phyloP scores from a whole-genome alignment of 2,888 invertebrate species.

The Coleophora flavipennella region DNA sequence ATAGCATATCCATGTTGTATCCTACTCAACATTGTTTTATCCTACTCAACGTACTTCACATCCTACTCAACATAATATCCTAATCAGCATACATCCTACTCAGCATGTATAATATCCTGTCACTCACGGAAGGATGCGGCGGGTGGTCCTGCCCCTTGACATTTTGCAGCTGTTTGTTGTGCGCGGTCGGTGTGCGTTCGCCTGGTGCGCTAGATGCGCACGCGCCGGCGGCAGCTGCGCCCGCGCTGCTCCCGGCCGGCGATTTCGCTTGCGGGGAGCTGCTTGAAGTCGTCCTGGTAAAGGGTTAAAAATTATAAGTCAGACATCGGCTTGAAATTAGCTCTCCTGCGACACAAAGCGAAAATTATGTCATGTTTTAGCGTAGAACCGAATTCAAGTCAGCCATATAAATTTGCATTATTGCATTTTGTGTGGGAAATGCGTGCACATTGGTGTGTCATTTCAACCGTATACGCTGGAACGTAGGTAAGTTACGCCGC shows the following conservation, averaged over 20 bases:
- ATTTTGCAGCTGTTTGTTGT: slow-evolving; percentile 83
- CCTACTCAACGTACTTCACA: too few species aligned
- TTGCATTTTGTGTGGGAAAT: too few species aligned
- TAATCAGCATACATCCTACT: too few species aligned
- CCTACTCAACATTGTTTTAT: too few species aligned
- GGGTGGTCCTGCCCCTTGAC: slow-evolving; percentile 76
- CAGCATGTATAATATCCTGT: too few species aligned
- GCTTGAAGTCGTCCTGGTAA: slow-evolving; percentile 78
- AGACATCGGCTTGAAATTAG: too few species aligned
- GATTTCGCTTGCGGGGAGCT: slow-evolving; percentile 81
- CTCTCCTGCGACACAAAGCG: neutral
- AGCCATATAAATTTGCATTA: neutral
- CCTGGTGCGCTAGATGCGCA: slow-evolving; percentile 68
- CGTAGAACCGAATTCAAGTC: neutral
- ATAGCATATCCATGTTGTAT: too few species aligned
- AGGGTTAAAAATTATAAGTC: slow-evolving; percentile 2
- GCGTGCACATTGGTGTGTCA: too few species aligned
- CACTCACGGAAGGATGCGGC: slow-evolving; percentile 84
- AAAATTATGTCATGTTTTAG: too few species aligned
- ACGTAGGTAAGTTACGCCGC: too few species aligned
- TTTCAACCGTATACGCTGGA: too few species aligned
- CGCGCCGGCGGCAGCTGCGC: slow-evolving; percentile 46
- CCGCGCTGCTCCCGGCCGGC: slow-evolving; percentile 80
- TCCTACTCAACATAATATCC: too few species aligned
- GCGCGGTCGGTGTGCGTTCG: slow-evolving; percentile 74